Evolutionary conservation across 2,797 vertebrate species (phyloP).

Genomic region (Phoeniculus purpureus): DNA sequence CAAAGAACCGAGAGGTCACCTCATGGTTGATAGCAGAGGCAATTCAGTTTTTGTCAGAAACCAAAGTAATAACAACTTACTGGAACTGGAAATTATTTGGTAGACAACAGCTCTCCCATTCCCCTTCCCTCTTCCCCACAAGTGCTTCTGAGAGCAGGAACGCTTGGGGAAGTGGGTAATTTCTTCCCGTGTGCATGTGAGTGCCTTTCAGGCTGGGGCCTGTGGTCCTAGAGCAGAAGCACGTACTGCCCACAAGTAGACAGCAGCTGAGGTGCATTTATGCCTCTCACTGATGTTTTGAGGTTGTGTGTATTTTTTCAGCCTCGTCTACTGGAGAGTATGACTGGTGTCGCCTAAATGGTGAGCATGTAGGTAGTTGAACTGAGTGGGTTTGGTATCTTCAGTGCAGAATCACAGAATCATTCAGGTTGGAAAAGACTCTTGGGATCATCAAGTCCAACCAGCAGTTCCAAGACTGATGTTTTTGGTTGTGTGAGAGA

Average conservation of each 20-base stretch:
- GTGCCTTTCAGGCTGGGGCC: neutral
- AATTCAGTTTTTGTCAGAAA: neutral
- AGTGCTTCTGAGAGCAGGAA: neutral
- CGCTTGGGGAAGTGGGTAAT: neutral
- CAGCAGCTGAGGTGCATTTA: neutral
- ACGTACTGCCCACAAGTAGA: neutral
- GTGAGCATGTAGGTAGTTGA: neutral
- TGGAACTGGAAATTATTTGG: neutral
- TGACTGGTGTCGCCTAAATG: neutral
- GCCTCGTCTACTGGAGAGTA: neutral
- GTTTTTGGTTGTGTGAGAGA: neutral
- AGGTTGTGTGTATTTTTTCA: neutral
- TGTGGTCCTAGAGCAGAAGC: neutral
- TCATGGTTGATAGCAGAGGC: neutral
- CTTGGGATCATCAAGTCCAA: too few species aligned
- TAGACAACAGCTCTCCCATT: neutral
- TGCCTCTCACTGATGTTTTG: neutral
- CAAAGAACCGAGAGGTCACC: neutral
- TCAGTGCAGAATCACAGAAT: too few species aligned
- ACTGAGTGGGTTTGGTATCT: neutral
- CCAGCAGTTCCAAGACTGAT: too few species aligned
- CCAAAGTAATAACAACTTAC: neutral
- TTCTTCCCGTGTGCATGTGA: neutral
- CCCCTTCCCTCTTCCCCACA: rapidly evolving
- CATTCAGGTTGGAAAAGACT: too few species aligned